Base-by-base conservation (phyloP, 2,888 invertebrate species). In the Megamerina dolium region DNA sequence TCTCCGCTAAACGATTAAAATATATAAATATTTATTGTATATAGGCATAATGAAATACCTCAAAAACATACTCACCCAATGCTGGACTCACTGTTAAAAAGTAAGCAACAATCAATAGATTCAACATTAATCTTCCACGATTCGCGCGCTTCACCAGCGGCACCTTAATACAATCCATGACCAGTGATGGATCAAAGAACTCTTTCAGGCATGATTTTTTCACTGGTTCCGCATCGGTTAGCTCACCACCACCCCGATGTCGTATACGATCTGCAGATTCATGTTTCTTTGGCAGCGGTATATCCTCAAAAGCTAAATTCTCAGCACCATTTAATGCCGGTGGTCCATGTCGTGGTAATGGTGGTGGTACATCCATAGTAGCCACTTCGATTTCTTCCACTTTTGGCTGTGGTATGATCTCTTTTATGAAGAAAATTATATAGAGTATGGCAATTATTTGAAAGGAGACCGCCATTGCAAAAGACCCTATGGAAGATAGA, bases 121-220 rank as follows among this genome's bases (percentile, higher is more conserved):
- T 56, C 17, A 72, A 41, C 16, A 66, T 41, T 35, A 64, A 44
- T 21, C 69, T 56, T 3, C 66, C 66, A 34, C 63, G 62, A 34
- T 68, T 63, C 18, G 59, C 49, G 3, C 72, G 60, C 41, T 68
- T 64, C 4, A 62, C 50, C 6, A 65, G 19, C 0, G 70, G 66
- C 38, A 72, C 66, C 12, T 60, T 56, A 2, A 70, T 42, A 48
- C 68, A 67, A 23, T 65, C 68, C 37, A 65, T 46, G 12, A 66
- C 66, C 21, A 71, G 52, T 2, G 64, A 61, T 2, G 66, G 68
- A 60, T 72, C 70, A 18, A 72, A 72, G 26, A 72, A 70, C 37
- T 68, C 65, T 1, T 52, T 47, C 0, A 63, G 33, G 9, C 61
- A 57, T 10, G 64, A 63, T 37, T 52, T 51, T 16, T 53, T 52